A percentile compares a stretch with the other conserved stretches of the same genome.
Conservation (phyloP, 92 coral and sea anemone species). For the Anthopleura xanthogrammica region DNA sequence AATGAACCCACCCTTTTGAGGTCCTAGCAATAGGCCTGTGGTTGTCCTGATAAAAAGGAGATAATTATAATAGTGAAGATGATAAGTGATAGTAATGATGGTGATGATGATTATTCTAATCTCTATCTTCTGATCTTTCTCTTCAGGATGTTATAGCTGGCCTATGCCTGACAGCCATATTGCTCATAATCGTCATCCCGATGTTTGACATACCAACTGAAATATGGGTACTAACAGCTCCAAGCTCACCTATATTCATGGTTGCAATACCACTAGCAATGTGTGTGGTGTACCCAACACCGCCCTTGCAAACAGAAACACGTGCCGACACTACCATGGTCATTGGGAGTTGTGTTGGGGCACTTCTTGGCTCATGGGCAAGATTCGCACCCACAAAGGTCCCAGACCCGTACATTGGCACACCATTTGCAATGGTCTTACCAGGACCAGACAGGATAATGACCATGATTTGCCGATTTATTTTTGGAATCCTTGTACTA, state of each 20-base stretch:
- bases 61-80: too few species aligned
- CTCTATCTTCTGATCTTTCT: not conserved
- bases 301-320: slow-evolving; percentile 79
- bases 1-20: too few species aligned
- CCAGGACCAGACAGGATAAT: slow-evolving; percentile 63
- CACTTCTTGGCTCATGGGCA: slow-evolving; percentile 68
- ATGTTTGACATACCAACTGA: slow-evolving; percentile 59
- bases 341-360: slow-evolving; percentile 74
- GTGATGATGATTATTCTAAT: not conserved
- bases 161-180: slow-evolving; percentile 50
- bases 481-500: slow-evolving; percentile 67
- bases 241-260: slow-evolving; percentile 74
- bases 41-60: too few species aligned
- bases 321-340: slow-evolving; percentile 86
- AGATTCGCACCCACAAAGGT: slow-evolving; percentile 55
- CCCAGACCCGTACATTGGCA: slow-evolving; percentile 69
- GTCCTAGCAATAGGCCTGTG: too few species aligned
- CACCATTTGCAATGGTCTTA: slow-evolving; percentile 56
- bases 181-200: slow-evolving; percentile 69
- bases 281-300: slow-evolving; percentile 83
- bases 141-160: slow-evolving; percentile 88
- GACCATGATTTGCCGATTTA: slow-evolving; percentile 71
- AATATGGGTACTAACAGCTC: slow-evolving; percentile 78
- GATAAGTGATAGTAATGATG: too few species aligned
- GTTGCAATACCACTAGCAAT: slow-evolving; percentile 66